Evolutionary conservation across 2,797 vertebrate genomes (phyloP).

Genomic region (Tauraco hartlaubi): DNA sequence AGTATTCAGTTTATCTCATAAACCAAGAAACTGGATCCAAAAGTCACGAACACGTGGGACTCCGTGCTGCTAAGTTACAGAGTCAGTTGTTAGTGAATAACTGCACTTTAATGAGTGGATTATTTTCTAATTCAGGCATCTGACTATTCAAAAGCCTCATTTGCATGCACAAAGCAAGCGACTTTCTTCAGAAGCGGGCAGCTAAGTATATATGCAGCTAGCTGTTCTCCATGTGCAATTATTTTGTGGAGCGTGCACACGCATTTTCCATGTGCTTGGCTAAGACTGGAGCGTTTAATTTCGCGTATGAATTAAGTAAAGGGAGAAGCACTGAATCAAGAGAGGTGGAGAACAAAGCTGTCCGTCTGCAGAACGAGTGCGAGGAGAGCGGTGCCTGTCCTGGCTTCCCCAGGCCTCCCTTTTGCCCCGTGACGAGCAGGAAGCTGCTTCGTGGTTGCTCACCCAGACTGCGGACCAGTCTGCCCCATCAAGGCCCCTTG

Average conservation of each 20-base stretch:
- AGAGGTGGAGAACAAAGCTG: background rate
- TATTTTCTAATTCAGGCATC: conserved; percentile 6
- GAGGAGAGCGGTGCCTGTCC: background rate
- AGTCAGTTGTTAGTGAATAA: background rate
- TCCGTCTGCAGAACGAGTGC: background rate
- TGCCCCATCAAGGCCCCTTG: background rate
- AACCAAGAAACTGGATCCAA: background rate
- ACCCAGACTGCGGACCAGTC: background rate
- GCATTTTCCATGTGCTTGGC: background rate
- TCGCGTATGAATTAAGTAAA: background rate
- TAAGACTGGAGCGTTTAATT: background rate
- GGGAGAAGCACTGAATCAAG: background rate
- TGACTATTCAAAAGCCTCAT: background rate
- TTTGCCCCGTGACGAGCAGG: background rate
- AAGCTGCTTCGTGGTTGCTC: background rate
- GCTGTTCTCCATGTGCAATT: background rate
- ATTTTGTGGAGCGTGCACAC: background rate
- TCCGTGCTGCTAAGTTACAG: background rate
- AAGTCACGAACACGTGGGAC: background rate
- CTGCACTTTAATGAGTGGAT: background rate
- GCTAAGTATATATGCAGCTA: background rate
- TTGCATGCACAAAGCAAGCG: background rate
- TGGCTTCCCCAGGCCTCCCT: background rate
- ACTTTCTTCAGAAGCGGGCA: background rate
- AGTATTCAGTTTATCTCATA: background rate